Evolutionary conservation across 2,888 invertebrate species (phyloP).

Genomic region (Dascillus cervinus): DNA sequence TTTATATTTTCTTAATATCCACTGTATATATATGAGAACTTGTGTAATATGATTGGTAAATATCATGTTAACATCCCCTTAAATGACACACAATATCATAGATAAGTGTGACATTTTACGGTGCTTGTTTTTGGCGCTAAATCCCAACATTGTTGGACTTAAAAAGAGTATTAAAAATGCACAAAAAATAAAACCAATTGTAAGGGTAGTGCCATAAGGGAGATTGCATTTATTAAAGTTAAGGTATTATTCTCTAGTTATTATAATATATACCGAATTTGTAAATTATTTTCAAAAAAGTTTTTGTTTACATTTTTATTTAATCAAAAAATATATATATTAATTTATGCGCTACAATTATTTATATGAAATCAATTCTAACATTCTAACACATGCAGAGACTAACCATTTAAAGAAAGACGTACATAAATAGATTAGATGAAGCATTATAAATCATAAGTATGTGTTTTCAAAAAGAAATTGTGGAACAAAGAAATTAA

Average conservation of each 20-base stretch:
- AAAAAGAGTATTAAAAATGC: slow-evolving; percentile 22
- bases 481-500: slow-evolving; percentile 33
- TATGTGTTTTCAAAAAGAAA: slow-evolving; percentile 25
- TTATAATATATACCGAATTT: slow-evolving; percentile 16
- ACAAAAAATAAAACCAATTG: slow-evolving; percentile 16
- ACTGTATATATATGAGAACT: no score
- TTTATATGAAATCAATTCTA: slow-evolving; percentile 19
- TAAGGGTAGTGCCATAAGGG: slow-evolving; percentile 31
- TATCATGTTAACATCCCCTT: no score
- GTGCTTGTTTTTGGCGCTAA: neutral
- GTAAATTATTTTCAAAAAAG: slow-evolving; percentile 19
- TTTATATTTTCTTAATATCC: no score
- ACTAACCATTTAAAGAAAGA: no score
- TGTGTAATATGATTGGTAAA: no score
- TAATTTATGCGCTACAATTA: slow-evolving; percentile 35
- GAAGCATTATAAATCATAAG: no score
- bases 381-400: slow-evolving; percentile 5
- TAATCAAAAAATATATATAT: slow-evolving; percentile 26
- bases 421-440: no score
- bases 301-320: slow-evolving; percentile 19
- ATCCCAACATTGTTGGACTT: slow-evolving; percentile 19
- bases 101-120: no score
- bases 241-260: slow-evolving; percentile 18
- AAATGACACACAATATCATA: no score
- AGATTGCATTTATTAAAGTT: slow-evolving; percentile 34